Percentiles rank a stretch among this genome's conserved stretches.
phyloP scores from a whole-genome alignment of 2,797 vertebrate species.

The Leontocebus nigricollis region DNA sequence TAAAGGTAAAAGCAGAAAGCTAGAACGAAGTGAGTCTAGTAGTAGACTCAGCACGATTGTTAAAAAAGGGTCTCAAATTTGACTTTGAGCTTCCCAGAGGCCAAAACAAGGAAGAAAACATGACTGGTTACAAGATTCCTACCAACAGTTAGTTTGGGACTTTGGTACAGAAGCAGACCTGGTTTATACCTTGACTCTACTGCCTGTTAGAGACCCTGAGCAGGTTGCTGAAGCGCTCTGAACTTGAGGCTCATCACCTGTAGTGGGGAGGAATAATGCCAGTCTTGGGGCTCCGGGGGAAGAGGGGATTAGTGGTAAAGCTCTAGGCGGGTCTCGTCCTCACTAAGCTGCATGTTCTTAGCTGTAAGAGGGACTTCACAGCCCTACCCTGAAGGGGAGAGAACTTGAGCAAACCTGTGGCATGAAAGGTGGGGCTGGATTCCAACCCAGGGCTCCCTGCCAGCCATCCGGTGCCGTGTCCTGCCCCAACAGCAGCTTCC shows the following conservation, averaged over 20 bases:
- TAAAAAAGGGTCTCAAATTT: constrained; percentile 15
- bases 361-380: not conserved
- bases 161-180: constrained; percentile 12
- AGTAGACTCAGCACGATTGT: not conserved
- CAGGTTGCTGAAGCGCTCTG: not conserved
- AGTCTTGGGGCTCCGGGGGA: not conserved
- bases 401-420: not conserved
- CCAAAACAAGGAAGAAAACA: constrained; percentile 40
- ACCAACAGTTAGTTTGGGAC: not conserved
- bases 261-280: not conserved
- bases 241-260: not conserved
- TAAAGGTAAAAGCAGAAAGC: constrained; percentile 27
- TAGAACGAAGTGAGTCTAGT: not conserved
- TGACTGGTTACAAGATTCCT: constrained; percentile 25
- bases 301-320: not conserved
- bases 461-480: not conserved
- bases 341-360: not conserved
- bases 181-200: not conserved
- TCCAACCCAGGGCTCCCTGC: not conserved
- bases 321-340: not conserved
- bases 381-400: not conserved
- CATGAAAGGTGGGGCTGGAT: not conserved
- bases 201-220: constrained; percentile 17
- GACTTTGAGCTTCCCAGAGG: constrained; percentile 6
- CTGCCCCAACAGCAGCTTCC: not conserved